Evolutionary conservation across 1,140 invertebrate species (phyloP), one percentile per base, ranked within the genome.

Genomic region (Drosophila asahinai): DNA sequence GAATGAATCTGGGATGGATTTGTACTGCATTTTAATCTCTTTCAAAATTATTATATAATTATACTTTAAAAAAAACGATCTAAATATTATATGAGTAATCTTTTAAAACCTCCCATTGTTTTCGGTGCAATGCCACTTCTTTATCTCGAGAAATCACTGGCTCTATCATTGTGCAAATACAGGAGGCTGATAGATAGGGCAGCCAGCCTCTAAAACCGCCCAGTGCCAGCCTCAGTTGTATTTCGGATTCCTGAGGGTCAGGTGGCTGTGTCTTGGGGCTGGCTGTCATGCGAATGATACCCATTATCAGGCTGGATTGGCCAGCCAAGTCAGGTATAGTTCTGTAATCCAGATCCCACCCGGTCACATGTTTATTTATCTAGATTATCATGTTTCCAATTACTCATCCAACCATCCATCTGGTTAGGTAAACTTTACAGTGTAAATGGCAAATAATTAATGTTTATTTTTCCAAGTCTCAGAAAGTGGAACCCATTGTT

Each of bases 221-320:
- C 61, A 48, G 42, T 51, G 42, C 22, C 17, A 73, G 61, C 77
- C 78, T 86, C 66, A 64, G 77, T 79, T 47, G 42, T 45, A 49
- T 14, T 42, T 45, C 42, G 62, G 33, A 38, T 55, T 42, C 17
- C 33, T 47, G 11, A 7, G 62, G 43, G 42, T 40, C 60, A 80
- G 42, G 55, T 70, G 48, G 55, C 55, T 38, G 38, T 52, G 60
- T 43, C 36, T 54, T 47, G 45, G 12, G 63, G 43, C n/a, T 65
- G 74, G 38, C 63, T 65, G 52, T 25, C 80, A 94, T 90, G 93
- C 93, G 94, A 91, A 86, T 91, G 86, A 81, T 83, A 66, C 91
- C 91, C 5, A 91, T 92, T 58, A 51, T 91, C 33, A 77, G 89
- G 9, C 63, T 86, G 71, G 83, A 86, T 55, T 61, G 89, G 40